These are phyloP conservation scores for Umimayanthus kanabou DNA, from an alignment of 92 coral and sea anemone species.

Conservation along the genomic window DNA sequence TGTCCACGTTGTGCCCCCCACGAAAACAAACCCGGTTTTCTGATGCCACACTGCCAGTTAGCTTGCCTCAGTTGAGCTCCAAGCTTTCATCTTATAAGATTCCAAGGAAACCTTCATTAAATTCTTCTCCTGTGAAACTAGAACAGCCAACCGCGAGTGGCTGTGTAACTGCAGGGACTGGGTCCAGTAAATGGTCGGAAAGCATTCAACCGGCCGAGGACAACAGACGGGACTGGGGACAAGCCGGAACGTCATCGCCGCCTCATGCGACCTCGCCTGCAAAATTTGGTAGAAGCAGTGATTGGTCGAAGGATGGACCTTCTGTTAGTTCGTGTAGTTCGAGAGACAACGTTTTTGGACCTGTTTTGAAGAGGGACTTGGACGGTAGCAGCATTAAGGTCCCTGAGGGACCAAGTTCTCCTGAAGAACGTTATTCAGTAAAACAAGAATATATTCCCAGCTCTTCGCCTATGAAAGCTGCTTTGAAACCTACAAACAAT, in stretches of 20 bases:
- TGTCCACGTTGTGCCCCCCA: background rate
- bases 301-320: background rate
- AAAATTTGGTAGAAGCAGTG: background rate
- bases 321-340: background rate
- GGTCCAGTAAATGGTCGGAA: background rate
- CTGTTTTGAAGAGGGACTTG: background rate
- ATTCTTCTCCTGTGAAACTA: background rate
- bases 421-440: background rate
- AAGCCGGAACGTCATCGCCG: background rate
- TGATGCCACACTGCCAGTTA: background rate
- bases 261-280: conserved; percentile 11
- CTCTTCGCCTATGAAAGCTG: background rate
- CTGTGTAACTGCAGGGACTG: background rate
- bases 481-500: background rate
- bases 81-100: conserved; percentile 34
- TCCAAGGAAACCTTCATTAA: conserved; percentile 4
- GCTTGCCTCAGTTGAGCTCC: background rate
- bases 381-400: background rate
- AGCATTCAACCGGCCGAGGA: background rate
- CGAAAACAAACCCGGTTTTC: background rate
- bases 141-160: background rate
- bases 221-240: background rate
- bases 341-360: background rate
- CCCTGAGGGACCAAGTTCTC: background rate
- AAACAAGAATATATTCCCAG: background rate